Percentiles rank a stretch among this genome's conserved stretches.
Conservation (phyloP, 2,113 vertebrate species). For the Cacatua alba region DNA sequence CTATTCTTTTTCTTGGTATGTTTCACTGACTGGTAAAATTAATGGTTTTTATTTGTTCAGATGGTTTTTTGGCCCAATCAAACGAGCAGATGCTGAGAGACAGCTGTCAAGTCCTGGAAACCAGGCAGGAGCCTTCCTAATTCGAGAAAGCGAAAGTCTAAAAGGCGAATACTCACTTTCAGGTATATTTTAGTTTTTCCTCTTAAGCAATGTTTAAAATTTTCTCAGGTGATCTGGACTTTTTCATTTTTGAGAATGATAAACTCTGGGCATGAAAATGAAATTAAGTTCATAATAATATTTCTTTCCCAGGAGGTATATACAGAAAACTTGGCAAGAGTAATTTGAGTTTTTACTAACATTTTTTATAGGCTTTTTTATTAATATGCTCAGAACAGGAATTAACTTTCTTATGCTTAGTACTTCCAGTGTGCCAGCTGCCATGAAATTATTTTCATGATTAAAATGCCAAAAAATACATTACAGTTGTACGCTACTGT, state of each 20-base stretch:
- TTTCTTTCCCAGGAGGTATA: neutral
- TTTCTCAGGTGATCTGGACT: neutral
- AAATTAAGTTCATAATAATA: neutral
- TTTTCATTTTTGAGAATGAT: neutral
- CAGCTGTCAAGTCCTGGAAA: slow-evolving; percentile 80
- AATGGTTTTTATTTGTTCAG: slow-evolving; percentile 73
- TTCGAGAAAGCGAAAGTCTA: slow-evolving; percentile 90
- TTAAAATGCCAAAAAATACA: neutral
- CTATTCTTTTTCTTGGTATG: neutral
- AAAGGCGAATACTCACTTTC: slow-evolving; percentile 87
- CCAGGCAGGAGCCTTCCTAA: slow-evolving; percentile 83
- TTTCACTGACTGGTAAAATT: slow-evolving; percentile 17
- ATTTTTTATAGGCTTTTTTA: slow-evolving; percentile 3
- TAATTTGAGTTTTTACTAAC: neutral
- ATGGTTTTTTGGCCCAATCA: slow-evolving; percentile 91
- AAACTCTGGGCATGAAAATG: neutral
- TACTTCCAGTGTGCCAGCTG: neutral
- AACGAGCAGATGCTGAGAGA: slow-evolving; percentile 89
- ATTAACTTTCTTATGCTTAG: neutral
- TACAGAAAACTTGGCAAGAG: neutral
- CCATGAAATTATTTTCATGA: neutral
- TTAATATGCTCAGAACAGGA: neutral
- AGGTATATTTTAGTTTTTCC: slow-evolving; percentile 73
- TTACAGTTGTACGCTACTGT: neutral
- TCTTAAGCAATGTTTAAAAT: neutral